Evolutionary conservation across 1,140 invertebrate species (phyloP), one percentile per base, ranked within the genome.

Genomic region (Ceratosolen fusciceps): DNA sequence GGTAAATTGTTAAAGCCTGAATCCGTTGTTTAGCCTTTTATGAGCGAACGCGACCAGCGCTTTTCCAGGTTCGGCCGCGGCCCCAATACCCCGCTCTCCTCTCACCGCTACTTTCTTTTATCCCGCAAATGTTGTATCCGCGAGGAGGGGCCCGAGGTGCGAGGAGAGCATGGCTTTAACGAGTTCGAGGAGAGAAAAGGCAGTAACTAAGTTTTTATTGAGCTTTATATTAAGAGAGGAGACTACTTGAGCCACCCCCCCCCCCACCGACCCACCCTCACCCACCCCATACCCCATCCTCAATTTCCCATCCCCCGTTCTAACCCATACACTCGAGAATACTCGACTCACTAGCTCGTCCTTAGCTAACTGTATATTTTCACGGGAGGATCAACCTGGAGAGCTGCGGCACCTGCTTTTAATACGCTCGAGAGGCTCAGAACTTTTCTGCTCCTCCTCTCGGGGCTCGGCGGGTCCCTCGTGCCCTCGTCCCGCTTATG

Each of bases 191-290:
- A 77, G 83, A 78, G 80, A 75, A 79, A 83, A 77, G 81, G 82
- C 85, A 83, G 86, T 89, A 89, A 88, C 88, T 87, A 87, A 87
- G 85, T 88, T 89, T 90, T 90, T 90, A 90, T 90, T 87, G 86
- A 84, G 82, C 77, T 84, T 85, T 90, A 87, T 89, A 88, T 89
- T 88, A 88, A 84, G 81, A 71, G 84, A 75, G 80, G 81, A 82
- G 84, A 89, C 87, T 86, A 86, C 84, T 90, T 87, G n/a, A n/a
- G n/a, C n/a, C n/a, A n/a, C n/a, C n/a, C n/a, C n/a, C n/a, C n/a
- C n/a, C n/a, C n/a, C n/a, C n/a, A n/a, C n/a, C n/a, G n/a, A n/a
- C n/a, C n/a, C n/a, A n/a, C n/a, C n/a, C n/a, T n/a, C n/a, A n/a
- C n/a, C n/a, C n/a, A n/a, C n/a, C n/a, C n/a, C n/a, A n/a, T n/a